phyloP scores from a whole-genome alignment of 2,113 vertebrate species.

The Ptilonorhynchus violaceus region DNA sequence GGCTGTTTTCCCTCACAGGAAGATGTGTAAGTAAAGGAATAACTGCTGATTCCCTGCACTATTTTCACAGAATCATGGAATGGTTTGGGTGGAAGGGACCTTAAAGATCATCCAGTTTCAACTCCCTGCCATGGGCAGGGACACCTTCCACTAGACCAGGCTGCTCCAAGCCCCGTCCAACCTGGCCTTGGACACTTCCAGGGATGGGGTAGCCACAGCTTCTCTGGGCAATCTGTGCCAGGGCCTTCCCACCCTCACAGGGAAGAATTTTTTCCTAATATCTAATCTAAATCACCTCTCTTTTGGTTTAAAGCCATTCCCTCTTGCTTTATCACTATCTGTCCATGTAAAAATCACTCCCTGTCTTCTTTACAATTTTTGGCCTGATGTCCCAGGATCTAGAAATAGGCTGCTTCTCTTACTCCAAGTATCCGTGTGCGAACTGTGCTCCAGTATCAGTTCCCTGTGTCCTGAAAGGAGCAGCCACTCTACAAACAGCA shows the following conservation, averaged over 20 bases:
- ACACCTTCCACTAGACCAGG: background rate
- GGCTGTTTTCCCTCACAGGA: rapidly evolving
- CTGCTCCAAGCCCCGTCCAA: rapidly evolving
- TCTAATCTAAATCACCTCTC: background rate
- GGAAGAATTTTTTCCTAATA: background rate
- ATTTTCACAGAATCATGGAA: background rate
- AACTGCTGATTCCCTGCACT: background rate
- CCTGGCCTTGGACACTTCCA: background rate
- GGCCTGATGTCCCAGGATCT: background rate
- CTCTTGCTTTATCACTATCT: background rate
- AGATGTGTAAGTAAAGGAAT: background rate
- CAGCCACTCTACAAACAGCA: background rate
- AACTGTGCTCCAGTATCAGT: background rate
- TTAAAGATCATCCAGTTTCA: background rate
- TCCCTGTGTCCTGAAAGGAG: background rate
- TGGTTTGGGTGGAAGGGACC: background rate
- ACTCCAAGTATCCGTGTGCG: background rate
- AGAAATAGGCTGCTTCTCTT: background rate
- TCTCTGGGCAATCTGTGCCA: background rate
- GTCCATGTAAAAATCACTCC: background rate
- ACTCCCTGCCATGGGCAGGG: background rate
- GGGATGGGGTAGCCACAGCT: background rate
- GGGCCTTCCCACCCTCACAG: background rate
- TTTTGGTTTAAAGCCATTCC: background rate
- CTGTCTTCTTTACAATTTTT: background rate